Evolutionary conservation across 2,797 vertebrate species (phyloP).

Genomic region (Rachycentron canadum): DNA sequence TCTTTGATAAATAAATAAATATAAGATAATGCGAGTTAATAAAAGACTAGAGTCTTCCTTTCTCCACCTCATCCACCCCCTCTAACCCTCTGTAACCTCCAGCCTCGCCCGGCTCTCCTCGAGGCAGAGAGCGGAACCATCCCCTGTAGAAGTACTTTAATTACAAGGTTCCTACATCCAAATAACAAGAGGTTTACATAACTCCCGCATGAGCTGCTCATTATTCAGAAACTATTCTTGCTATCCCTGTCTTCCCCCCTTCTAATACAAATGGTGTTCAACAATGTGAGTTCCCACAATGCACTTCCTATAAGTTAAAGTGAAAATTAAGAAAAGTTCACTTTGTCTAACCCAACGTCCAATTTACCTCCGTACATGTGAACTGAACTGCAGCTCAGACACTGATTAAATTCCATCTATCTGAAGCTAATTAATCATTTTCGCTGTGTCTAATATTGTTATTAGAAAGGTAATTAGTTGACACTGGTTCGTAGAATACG

Average conservation of each 20-base stretch:
- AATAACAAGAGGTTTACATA: slow-evolving; percentile 76
- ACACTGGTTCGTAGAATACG: slow-evolving; percentile 77
- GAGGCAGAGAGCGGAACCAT: slow-evolving; percentile 60
- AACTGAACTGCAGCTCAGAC: slow-evolving; percentile 55
- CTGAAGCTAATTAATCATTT: slow-evolving; percentile 80
- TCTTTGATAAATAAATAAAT: slow-evolving; percentile 62
- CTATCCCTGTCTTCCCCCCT: slow-evolving; percentile 38
- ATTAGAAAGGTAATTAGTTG: slow-evolving; percentile 83
- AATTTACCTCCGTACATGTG: slow-evolving; percentile 39
- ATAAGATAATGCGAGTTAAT: slow-evolving; percentile 39
- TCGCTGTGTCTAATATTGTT: slow-evolving; percentile 80
- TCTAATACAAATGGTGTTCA: slow-evolving; percentile 50
- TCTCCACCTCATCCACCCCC: slow-evolving; percentile 31
- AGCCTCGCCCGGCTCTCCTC: slow-evolving; percentile 42
- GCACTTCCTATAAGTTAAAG: slow-evolving; percentile 55
- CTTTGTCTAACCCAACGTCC: slow-evolving; percentile 55
- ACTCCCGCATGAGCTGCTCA: slow-evolving; percentile 67
- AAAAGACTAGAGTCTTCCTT: slow-evolving; percentile 41
- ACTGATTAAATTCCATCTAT: slow-evolving; percentile 74
- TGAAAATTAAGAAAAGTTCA: slow-evolving; percentile 67
- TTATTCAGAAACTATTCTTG: slow-evolving; percentile 69
- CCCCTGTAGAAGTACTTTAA: slow-evolving; percentile 73
- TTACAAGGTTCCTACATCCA: slow-evolving; percentile 74
- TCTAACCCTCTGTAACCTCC: slow-evolving; percentile 44
- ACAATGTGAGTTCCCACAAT: slow-evolving; percentile 63